These are phyloP conservation scores for Cephus pygmeus DNA, from an alignment of 2,888 invertebrate species.

Conservation along the genomic window DNA sequence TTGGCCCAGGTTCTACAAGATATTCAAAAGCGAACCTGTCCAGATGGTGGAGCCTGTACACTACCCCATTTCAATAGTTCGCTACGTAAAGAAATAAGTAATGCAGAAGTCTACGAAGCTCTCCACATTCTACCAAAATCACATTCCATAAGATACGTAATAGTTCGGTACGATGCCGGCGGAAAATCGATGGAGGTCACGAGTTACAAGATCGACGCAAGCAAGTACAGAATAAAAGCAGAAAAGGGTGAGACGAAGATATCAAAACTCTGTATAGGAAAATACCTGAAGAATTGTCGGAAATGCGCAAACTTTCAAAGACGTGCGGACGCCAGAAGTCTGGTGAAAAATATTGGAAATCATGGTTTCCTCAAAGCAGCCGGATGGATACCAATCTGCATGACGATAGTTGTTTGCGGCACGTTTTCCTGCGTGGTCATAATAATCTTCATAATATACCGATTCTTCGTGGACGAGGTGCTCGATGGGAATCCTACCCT, in stretches of 20 bases:
- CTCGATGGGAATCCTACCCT: slow-evolving; percentile 76
- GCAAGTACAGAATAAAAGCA: slow-evolving; percentile 37
- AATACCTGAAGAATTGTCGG: slow-evolving; percentile 43
- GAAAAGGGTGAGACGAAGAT: slow-evolving; percentile 39
- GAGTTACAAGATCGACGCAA: slow-evolving; percentile 41
- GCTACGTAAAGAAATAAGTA: slow-evolving; percentile 37
- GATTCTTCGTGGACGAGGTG: slow-evolving; percentile 73
- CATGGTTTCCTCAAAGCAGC: slow-evolving; percentile 47
- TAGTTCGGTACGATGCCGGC: slow-evolving; percentile 25
- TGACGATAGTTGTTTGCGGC: slow-evolving; percentile 76
- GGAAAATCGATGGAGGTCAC: slow-evolving; percentile 40
- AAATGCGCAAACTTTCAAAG: slow-evolving; percentile 52
- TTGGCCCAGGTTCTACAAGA: slow-evolving; percentile 43
- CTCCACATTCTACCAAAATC: slow-evolving; percentile 48
- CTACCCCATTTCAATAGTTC: slow-evolving; percentile 43
- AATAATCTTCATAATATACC: slow-evolving; percentile 73
- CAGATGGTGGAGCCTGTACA: slow-evolving; percentile 33
- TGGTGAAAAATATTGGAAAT: slow-evolving; percentile 6
- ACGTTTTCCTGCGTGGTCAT: slow-evolving; percentile 74
- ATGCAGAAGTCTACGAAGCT: slow-evolving; percentile 49
- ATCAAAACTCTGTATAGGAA: slow-evolving; percentile 45
- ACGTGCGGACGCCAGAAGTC: slow-evolving; percentile 13
- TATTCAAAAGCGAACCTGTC: slow-evolving; percentile 41
- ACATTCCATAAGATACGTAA: slow-evolving; percentile 45
- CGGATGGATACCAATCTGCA: slow-evolving; percentile 73